These are phyloP conservation scores for Trichogramma dendrolimi DNA, from an alignment of 2,888 invertebrate species.

Conservation along the genomic window DNA sequence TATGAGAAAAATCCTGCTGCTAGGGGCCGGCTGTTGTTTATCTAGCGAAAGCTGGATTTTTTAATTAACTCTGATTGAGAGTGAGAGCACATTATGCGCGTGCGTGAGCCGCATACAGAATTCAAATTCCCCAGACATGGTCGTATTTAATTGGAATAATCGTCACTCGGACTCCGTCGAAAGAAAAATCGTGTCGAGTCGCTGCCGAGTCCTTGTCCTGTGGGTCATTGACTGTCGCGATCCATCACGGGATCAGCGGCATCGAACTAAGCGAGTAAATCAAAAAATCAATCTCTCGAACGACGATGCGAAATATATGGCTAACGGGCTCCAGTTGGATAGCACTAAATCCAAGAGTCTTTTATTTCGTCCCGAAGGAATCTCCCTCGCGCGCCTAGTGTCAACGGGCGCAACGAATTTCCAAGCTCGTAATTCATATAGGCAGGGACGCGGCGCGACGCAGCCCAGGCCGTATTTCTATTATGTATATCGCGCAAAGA, in stretches of 20 bases:
- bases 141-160: no score
- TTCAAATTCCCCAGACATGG: not conserved
- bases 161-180: no score
- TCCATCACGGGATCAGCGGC: no score
- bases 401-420: not conserved
- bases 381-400: conserved; percentile 4
- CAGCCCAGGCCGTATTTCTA: not conserved
- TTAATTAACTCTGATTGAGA: conserved; percentile 21
- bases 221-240: no score
- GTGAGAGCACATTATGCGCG: not conserved
- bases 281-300: not conserved
- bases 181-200: no score
- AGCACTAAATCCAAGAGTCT: not conserved
- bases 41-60: conserved; percentile 4
- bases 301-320: not conserved
- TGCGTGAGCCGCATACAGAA: not conserved
- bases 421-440: not conserved
- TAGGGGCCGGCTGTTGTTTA: not conserved
- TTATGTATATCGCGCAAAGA: not conserved
- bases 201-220: no score
- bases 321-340: no score
- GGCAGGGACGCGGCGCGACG: conserved; percentile 1
- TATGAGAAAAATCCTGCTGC: not conserved
- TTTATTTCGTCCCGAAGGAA: not conserved
- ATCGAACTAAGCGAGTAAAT: not conserved